These are phyloP conservation scores for Caerostris extrusa DNA, from an alignment of 1,140 invertebrate species.

Conservation along the genomic window DNA sequence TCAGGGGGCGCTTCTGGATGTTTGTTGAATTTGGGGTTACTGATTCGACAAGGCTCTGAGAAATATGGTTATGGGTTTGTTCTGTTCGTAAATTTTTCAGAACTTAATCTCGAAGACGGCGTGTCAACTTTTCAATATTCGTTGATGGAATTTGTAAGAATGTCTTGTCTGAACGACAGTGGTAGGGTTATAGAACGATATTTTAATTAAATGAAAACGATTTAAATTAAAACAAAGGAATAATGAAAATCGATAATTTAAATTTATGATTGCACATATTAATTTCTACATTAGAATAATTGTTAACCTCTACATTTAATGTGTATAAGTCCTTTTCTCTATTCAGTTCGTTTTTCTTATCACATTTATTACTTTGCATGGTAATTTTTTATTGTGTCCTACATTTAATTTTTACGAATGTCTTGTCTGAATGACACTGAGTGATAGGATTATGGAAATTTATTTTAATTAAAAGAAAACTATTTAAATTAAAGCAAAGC, in stretches of 20 bases:
- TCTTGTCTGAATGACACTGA: background rate
- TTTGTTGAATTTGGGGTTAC: background rate
- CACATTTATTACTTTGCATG: no score
- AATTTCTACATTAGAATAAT: no score
- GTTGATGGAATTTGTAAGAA: background rate
- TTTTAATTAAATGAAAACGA: background rate
- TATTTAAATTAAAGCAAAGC: background rate
- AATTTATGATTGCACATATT: no score
- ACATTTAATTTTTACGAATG: background rate
- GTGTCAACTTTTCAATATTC: background rate
- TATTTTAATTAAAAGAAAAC: background rate
- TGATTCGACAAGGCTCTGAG: slow-evolving; percentile 15
- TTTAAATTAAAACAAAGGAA: background rate
- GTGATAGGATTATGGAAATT: background rate
- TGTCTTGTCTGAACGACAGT: background rate
- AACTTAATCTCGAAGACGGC: no score
- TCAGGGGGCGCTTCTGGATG: slow-evolving; percentile 35
- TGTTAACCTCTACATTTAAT: no score
- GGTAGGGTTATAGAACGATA: background rate
- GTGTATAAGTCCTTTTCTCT: no score
- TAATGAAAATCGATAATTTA: no score
- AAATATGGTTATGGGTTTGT: slow-evolving; percentile 67
- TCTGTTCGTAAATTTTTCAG: no score
- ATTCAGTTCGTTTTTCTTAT: no score
- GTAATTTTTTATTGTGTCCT: no score